Conservation (phyloP, 92 coral and sea anemone genomes). For the Zoanthus sansibaricus region DNA sequence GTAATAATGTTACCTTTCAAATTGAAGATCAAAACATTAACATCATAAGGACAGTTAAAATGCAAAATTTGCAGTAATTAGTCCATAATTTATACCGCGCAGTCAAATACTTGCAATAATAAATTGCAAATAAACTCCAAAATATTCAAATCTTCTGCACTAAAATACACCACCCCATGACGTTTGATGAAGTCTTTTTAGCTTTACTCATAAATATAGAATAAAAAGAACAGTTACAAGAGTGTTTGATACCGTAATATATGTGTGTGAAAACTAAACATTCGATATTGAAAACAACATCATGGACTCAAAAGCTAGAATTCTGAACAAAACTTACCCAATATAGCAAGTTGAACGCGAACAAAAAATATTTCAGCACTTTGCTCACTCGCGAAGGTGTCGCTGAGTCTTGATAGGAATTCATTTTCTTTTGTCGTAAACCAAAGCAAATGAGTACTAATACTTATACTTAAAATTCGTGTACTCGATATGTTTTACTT, state of each 20-base stretch:
- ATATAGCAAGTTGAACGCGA: conserved; percentile 88
- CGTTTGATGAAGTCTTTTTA: neutral
- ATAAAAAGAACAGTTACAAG: neutral
- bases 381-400: conserved; percentile 65
- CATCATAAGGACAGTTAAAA: neutral
- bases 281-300: neutral
- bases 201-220: neutral
- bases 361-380: conserved; percentile 80
- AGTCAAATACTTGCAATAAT: neutral
- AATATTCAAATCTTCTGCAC: neutral
- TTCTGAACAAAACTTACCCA: conserved; percentile 85
- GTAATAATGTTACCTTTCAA: neutral
- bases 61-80: neutral
- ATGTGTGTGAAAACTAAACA: neutral
- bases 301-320: neutral
- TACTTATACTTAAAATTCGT: neutral
- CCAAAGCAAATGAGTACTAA: neutral
- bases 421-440: conserved; percentile 16
- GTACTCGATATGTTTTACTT: neutral
- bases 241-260: neutral
- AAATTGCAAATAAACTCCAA: neutral
- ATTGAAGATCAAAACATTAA: neutral
- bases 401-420: neutral
- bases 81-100: neutral
- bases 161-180: neutral